A percentile compares a stretch with the other conserved stretches of the same genome.
phyloP scores from a whole-genome alignment of 2,888 invertebrate genomes.

The Himalopsyche anomala region DNA sequence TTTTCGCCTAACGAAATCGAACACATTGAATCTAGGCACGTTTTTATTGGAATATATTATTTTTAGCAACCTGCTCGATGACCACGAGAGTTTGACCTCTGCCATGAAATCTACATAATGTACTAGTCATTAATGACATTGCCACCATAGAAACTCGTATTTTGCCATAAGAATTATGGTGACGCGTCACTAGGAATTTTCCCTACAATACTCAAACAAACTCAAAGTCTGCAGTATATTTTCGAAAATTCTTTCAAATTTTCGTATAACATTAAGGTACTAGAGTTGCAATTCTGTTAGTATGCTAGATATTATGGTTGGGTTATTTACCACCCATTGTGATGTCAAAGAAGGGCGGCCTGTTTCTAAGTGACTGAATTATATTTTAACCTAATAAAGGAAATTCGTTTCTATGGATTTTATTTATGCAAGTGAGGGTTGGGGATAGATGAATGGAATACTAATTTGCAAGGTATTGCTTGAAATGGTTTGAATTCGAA shows the following conservation, averaged over 20 bases:
- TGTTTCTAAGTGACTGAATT: constrained; percentile 5
- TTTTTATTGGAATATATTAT: too few species aligned
- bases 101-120: not conserved
- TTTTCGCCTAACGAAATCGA: too few species aligned
- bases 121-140: not conserved
- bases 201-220: not conserved
- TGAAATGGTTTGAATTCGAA: not conserved
- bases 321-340: not conserved
- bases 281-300: not conserved
- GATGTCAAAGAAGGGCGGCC: not conserved
- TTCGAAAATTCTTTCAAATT: too few species aligned
- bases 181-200: not conserved
- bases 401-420: constrained; percentile 2
- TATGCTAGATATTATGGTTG: not conserved
- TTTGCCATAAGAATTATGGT: not conserved
- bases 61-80: not conserved
- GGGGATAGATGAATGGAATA: not conserved
- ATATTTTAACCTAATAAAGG: constrained; percentile 2
- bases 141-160: not conserved
- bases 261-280: not conserved
- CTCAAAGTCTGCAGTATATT: not conserved
- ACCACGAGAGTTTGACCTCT: not conserved
- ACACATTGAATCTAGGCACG: too few species aligned
- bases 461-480: not conserved
- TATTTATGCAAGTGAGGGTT: not conserved